Conservation (phyloP, 2,888 invertebrate genomes). For the Rhogogaster chlorosoma region DNA sequence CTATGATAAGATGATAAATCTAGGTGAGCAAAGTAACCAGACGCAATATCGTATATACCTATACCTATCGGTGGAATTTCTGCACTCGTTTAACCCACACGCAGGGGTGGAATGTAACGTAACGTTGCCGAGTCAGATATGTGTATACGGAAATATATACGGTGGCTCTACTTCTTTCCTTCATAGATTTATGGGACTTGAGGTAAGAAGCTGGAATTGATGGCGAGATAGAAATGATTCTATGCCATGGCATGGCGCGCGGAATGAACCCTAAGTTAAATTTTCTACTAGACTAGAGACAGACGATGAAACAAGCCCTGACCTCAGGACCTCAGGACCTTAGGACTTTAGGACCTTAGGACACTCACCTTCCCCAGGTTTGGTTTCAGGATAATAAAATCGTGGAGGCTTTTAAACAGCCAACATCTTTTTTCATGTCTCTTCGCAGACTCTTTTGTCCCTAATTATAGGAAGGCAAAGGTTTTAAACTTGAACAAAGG, state of each 20-base stretch:
- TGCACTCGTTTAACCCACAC: not conserved
- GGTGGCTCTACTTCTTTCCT: not conserved
- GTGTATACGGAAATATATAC: not conserved
- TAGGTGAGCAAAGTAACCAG: not conserved
- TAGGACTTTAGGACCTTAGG: constrained; percentile 14
- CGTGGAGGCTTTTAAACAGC: not conserved
- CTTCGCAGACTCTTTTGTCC: constrained; percentile 29
- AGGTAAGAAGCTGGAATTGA: constrained; percentile 32
- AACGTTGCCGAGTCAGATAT: not conserved
- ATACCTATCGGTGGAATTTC: not conserved
- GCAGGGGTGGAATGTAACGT: not conserved
- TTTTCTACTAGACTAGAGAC: not conserved
- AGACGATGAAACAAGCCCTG: not conserved
- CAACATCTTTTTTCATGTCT: not conserved
- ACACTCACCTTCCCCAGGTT: constrained; percentile 2
- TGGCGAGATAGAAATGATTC: not conserved
- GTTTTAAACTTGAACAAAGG: constrained; percentile 37
- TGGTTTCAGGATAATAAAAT: not conserved
- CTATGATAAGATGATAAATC: not conserved
- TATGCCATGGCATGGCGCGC: not conserved
- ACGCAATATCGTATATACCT: no score
- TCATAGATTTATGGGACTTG: not conserved
- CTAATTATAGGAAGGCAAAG: constrained; percentile 24
- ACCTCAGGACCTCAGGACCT: constrained; percentile 8
- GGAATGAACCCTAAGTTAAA: not conserved